phyloP scores from a whole-genome alignment of 2,888 invertebrate species.

The Drosophila prolongata region DNA sequence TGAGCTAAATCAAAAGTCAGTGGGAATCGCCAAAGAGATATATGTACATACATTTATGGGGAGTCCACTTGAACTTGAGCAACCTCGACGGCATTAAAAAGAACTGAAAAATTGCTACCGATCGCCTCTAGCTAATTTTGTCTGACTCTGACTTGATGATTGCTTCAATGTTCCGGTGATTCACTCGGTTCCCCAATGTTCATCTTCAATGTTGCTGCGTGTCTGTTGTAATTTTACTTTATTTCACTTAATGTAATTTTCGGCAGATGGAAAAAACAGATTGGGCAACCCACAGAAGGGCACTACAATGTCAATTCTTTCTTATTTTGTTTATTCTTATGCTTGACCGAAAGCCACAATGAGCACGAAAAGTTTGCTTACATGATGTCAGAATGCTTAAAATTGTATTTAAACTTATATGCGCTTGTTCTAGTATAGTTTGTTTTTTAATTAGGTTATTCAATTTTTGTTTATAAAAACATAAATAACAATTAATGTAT shows the following conservation, averaged over 20 bases:
- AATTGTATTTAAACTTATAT: not conserved
- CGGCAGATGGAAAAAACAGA: conserved; percentile 8
- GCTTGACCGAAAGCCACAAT: conserved; percentile 4
- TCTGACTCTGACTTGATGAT: conserved; percentile 24
- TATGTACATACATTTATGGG: no score
- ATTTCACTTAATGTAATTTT: conserved; percentile 20
- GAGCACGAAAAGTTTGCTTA: conserved; percentile 3
- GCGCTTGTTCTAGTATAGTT: not conserved
- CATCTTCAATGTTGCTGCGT: conserved; percentile 21
- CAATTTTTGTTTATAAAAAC: not conserved
- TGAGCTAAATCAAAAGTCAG: conserved; percentile 3
- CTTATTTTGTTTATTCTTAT: conserved; percentile 4
- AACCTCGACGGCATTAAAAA: conserved; percentile 25
- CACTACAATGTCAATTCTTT: conserved; percentile 35
- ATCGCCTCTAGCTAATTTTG: conserved; percentile 24
- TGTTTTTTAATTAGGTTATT: not conserved
- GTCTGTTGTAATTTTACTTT: conserved; percentile 36
- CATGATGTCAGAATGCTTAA: conserved; percentile 6
- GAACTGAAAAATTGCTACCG: conserved; percentile 19
- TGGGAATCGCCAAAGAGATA: not conserved
- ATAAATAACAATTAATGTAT: not conserved
- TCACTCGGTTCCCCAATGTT: conserved; percentile 16
- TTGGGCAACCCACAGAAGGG: conserved; percentile 18
- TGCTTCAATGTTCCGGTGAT: conserved; percentile 23
- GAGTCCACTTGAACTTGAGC: conserved; percentile 44